Conservation (phyloP, 2,113 vertebrate species). For the Elgaria multicarinata region DNA sequence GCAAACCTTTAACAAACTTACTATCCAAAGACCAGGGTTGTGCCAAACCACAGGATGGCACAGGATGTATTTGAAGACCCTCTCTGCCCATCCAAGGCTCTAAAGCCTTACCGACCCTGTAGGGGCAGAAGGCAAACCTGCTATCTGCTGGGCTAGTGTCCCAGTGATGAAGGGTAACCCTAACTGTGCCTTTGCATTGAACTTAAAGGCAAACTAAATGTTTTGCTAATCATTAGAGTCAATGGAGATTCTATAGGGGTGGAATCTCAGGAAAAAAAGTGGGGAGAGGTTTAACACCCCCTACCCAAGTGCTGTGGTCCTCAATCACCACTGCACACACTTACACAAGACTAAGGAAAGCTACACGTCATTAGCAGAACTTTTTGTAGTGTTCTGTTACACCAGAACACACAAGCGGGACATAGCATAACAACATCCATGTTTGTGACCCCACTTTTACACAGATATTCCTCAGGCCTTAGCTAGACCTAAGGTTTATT, state of each 20-base stretch:
- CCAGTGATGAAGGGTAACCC: not conserved
- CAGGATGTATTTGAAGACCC: not conserved
- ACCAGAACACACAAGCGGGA: not conserved
- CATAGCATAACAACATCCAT: not conserved
- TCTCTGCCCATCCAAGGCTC: not conserved
- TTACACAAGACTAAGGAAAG: too few relatives aligned
- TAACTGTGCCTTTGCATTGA: not conserved
- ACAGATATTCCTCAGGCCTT: not conserved
- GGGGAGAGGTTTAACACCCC: too few relatives aligned
- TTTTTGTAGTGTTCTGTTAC: too few relatives aligned
- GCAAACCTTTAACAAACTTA: not conserved
- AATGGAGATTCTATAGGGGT: too few relatives aligned
- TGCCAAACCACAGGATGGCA: not conserved
- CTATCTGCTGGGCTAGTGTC: not conserved
- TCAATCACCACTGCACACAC: too few relatives aligned
- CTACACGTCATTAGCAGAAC: too few relatives aligned
- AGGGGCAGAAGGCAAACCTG: not conserved
- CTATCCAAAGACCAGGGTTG: not conserved
- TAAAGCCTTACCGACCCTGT: not conserved
- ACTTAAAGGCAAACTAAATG: too few relatives aligned
- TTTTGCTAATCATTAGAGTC: too few relatives aligned
- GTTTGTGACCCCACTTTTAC: not conserved
- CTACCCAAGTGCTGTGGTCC: too few relatives aligned
- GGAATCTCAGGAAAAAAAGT: too few relatives aligned
- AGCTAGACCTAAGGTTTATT: too few relatives aligned